These are phyloP conservation scores for Lamprotornis superbus DNA, from an alignment of 2,113 vertebrate genomes.

Conservation along the genomic window DNA sequence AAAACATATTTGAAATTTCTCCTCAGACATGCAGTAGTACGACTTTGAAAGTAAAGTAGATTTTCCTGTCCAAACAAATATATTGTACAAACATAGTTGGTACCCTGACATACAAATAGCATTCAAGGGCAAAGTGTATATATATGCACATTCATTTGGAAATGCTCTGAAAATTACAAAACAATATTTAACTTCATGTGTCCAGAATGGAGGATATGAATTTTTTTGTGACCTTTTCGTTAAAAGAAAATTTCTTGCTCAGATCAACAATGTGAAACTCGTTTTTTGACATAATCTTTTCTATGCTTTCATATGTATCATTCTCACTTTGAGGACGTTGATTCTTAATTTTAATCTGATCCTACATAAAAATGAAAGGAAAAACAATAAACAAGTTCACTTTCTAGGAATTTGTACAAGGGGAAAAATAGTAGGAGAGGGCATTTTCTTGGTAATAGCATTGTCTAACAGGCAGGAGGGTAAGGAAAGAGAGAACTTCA, in stretches of 20 bases:
- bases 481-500: background rate
- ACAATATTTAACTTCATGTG: background rate
- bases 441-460: background rate
- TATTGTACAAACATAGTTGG: background rate
- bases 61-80: slow-evolving; percentile 24
- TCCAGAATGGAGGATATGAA: background rate
- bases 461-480: background rate
- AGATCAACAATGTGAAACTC: background rate
- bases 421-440: background rate
- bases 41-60: slow-evolving; percentile 23
- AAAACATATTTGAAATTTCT: background rate
- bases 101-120: slow-evolving; percentile 19
- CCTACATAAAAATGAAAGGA: background rate
- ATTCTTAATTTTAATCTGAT: background rate
- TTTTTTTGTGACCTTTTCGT: background rate
- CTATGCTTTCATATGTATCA: background rate
- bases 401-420: background rate
- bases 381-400: background rate
- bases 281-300: background rate
- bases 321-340: background rate
- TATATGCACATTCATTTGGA: background rate
- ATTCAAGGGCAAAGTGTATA: background rate
- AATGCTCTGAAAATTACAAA: background rate
- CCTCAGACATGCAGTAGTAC: background rate
- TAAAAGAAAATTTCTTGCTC: background rate